Base-by-base conservation (phyloP, 30 jellyfish, hydroid and myxozoan species). In the Aurelia coerulea region DNA sequence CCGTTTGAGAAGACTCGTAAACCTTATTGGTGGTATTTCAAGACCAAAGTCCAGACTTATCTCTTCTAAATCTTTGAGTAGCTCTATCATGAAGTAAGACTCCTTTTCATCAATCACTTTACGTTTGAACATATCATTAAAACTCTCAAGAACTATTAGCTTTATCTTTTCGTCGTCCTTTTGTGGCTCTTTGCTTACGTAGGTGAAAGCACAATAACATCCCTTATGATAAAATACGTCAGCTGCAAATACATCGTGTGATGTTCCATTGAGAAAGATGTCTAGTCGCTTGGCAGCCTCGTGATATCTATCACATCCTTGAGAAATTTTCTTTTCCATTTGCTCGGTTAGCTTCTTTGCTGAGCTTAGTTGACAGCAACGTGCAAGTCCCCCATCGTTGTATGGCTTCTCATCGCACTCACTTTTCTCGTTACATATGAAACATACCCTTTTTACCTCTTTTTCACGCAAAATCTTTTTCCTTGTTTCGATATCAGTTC, bases 261-360 rank as follows among this genome's bases (percentile, higher is more conserved):
- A 62, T 78, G 88, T 78, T 59, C 78, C 78, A 62, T 34, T 59
- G 52, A 78, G 88, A 78, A 78, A 35, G 78, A 78, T 78, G 67
- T 78, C 88, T 52, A 78, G 78, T 62, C 88, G 88, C 8, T 78
- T 78, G 76, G 88, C 88, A 78, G 88, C 88, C 14, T 78, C 88
- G 67, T 64, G 41, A 78, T 34, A 78, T 75, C 59, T 75, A 32
- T 50, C 74, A 75, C 86, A 3, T 75, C 51, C 86, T 49, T 75
- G 76, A 52, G 76, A 75, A 52, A 75, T 12, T 75, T 42, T 75
- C 62, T n/a, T 75, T 52, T 37, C 62, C 88, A 65, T 64, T 19
- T 52, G 34, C 60, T 76, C 74, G 76, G 77, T 76, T 46, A 72
- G 83, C 68, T 42, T 72, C 68, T 72, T 42, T 72, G 66, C 67